Conservation (phyloP, 2,888 invertebrate genomes). For the Oscheius sp. region DNA sequence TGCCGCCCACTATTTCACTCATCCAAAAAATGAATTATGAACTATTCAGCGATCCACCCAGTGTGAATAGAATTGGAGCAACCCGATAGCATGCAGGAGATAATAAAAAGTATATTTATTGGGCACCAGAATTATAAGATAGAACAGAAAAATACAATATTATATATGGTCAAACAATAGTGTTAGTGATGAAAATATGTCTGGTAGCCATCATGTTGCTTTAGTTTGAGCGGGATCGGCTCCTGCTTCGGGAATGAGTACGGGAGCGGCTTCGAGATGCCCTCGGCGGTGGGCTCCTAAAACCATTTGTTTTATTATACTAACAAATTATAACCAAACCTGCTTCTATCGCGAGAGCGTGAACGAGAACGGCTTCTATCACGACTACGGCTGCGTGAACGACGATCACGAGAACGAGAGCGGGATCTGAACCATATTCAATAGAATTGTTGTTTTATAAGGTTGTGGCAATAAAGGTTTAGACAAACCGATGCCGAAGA, state of each 20-base stretch:
- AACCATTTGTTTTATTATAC: neutral
- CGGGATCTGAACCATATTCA: slow-evolving; percentile 40
- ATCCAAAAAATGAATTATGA: slow-evolving; percentile 24
- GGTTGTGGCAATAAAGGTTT: slow-evolving; percentile 8
- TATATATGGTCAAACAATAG: slow-evolving; percentile 22
- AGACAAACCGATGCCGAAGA: slow-evolving; percentile 41
- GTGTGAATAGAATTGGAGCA: slow-evolving; percentile 37
- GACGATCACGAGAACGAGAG: slow-evolving; percentile 49
- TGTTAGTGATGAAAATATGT: slow-evolving; percentile 34
- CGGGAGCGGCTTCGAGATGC: slow-evolving; percentile 21
- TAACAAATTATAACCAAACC: neutral
- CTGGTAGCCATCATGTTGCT: slow-evolving; percentile 31
- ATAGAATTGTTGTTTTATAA: neutral
- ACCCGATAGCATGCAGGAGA: slow-evolving; percentile 1
- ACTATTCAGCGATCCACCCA: slow-evolving; percentile 17
- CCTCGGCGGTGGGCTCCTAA: slow-evolving; percentile 30
- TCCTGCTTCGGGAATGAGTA: neutral
- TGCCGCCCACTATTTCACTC: slow-evolving; percentile 41
- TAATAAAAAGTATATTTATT: slow-evolving; percentile 18
- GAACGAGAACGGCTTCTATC: slow-evolving; percentile 35
- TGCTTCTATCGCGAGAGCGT: slow-evolving; percentile 46
- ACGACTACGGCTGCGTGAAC: slow-evolving; percentile 48
- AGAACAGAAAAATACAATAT: slow-evolving; percentile 4
- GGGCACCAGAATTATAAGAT: neutral
- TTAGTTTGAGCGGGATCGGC: slow-evolving; percentile 44